Percentiles rank a stretch among this genome's conserved stretches.
Conservation (phyloP, 2,888 invertebrate genomes). For the Eubasilissa splendida region DNA sequence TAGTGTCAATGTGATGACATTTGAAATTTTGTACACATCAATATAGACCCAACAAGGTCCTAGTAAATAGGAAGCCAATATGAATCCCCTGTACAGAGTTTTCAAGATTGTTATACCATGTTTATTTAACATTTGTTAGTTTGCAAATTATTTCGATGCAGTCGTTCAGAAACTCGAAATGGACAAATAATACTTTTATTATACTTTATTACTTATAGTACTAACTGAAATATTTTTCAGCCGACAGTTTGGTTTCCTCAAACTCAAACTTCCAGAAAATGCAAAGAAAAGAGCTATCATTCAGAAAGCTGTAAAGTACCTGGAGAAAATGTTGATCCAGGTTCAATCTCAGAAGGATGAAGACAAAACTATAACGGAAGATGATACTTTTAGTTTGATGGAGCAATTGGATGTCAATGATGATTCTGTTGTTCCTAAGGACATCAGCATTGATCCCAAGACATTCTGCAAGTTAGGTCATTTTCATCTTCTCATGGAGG, state of each 20-base stretch:
- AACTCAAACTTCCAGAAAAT: slow-evolving; percentile 86
- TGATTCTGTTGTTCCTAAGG: slow-evolving; percentile 72
- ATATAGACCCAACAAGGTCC: too few species aligned
- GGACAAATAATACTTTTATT: neutral
- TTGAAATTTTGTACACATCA: too few species aligned
- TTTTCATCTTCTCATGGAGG: slow-evolving; percentile 92
- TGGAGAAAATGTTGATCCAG: slow-evolving; percentile 89
- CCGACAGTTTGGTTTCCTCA: slow-evolving; percentile 92
- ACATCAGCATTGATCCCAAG: slow-evolving; percentile 88
- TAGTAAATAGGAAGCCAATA: too few species aligned
- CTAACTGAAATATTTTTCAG: slow-evolving; percentile 71
- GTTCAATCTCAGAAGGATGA: slow-evolving; percentile 72
- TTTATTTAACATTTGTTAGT: too few species aligned
- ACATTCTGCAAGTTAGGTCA: slow-evolving; percentile 97
- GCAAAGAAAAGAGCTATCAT: slow-evolving; percentile 85
- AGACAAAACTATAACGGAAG: slow-evolving; percentile 62
- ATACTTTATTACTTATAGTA: neutral
- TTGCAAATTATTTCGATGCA: too few species aligned
- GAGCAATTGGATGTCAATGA: slow-evolving; percentile 50
- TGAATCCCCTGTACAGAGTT: too few species aligned
- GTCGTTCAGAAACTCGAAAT: too few species aligned
- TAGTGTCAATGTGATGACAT: too few species aligned
- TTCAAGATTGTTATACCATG: too few species aligned
- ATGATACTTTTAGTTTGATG: slow-evolving; percentile 33
- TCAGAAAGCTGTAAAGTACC: slow-evolving; percentile 87